A percentile compares a stretch with the other conserved stretches of the same genome.
phyloP scores from a whole-genome alignment of 2,113 vertebrate species.

The Symphodus melops region DNA sequence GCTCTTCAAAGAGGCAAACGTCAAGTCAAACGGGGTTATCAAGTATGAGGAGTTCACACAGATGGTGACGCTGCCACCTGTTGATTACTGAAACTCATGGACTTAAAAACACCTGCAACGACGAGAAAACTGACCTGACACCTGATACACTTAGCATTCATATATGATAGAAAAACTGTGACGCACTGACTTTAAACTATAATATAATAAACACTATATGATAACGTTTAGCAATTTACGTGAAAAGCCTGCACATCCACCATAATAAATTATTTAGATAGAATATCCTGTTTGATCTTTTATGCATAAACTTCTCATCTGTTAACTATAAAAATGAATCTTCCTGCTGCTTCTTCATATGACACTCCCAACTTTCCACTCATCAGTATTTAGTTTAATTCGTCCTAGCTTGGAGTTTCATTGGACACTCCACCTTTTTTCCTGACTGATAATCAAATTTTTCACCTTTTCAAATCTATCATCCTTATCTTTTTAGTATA shows the following conservation, averaged over 20 bases:
- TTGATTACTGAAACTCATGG: constrained; percentile 82
- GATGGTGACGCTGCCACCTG: constrained; percentile 83
- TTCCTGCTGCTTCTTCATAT: neutral
- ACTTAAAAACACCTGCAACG: neutral
- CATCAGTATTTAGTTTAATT: too few species aligned
- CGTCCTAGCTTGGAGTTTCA: too few species aligned
- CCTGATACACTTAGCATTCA: neutral
- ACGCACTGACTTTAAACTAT: neutral
- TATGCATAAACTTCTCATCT: neutral
- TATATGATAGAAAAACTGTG: neutral
- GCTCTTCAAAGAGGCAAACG: constrained; percentile 88
- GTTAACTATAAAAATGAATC: neutral
- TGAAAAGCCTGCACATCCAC: neutral
- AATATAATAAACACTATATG: neutral
- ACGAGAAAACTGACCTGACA: neutral
- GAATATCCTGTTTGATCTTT: neutral
- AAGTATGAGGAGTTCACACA: constrained; percentile 89
- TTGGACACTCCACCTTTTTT: too few species aligned
- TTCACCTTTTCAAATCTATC: too few species aligned
- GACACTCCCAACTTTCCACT: neutral
- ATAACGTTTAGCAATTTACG: neutral
- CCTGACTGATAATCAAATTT: too few species aligned
- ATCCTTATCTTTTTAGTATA: too few species aligned
- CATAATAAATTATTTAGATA: neutral
- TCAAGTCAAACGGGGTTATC: constrained; percentile 84